phyloP scores from a whole-genome alignment of 2,113 vertebrate species.

The Sebastes schlegelii region DNA sequence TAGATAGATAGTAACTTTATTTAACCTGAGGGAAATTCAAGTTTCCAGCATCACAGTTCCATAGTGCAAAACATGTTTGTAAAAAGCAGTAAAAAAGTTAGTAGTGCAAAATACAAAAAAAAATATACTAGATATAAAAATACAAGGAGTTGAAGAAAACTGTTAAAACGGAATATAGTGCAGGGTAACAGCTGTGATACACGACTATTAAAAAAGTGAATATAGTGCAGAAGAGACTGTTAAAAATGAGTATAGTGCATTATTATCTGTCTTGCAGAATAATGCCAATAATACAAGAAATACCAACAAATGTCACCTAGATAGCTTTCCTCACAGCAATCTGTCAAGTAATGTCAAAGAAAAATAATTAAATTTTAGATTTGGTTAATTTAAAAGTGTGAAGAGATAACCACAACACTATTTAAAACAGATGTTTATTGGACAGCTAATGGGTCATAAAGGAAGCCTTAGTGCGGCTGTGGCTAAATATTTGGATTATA shows the following conservation, averaged over 20 bases:
- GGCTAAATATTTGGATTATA: neutral
- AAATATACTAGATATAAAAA: neutral
- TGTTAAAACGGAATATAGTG: too few relatives aligned
- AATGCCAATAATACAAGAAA: neutral
- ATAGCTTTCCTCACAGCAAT: neutral
- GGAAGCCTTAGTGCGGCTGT: neutral
- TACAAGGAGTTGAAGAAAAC: too few relatives aligned
- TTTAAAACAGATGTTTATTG: neutral
- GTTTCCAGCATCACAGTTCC: too few relatives aligned
- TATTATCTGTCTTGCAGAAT: neutral
- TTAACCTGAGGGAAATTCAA: too few relatives aligned
- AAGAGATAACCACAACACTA: neutral
- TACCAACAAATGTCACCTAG: neutral
- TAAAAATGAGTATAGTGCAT: too few relatives aligned
- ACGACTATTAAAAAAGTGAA: too few relatives aligned
- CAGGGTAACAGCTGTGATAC: too few relatives aligned
- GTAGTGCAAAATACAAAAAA: neutral
- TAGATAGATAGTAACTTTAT: too few relatives aligned
- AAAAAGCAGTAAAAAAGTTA: too few relatives aligned
- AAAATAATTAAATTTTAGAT: neutral
- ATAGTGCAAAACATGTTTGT: too few relatives aligned
- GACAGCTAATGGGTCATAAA: neutral
- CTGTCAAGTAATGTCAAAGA: neutral
- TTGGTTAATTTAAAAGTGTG: neutral
- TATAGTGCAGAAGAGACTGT: too few relatives aligned